Conservation (phyloP, 2,113 vertebrate species). For the Chunga burmeisteri region DNA sequence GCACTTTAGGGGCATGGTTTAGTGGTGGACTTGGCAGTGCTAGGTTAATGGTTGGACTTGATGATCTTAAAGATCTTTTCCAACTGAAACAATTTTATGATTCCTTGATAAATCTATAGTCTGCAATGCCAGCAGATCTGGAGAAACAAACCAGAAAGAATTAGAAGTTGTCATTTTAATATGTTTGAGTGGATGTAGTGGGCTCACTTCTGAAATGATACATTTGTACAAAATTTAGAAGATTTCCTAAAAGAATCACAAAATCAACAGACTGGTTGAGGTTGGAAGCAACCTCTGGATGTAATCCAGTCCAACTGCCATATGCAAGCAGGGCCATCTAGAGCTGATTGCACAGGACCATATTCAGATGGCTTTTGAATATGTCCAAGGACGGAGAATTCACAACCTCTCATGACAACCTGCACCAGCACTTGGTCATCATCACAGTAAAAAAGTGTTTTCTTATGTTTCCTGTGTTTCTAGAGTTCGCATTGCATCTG, state of each 20-base stretch:
- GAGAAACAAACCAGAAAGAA: not conserved
- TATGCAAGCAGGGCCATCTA: not conserved
- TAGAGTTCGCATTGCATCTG: not conserved
- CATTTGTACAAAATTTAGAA: not conserved
- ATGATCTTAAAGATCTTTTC: too few species aligned
- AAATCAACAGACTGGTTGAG: not conserved
- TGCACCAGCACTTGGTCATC: not conserved
- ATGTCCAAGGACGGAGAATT: not conserved
- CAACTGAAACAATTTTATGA: too few species aligned
- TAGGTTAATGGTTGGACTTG: too few species aligned
- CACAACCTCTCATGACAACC: not conserved
- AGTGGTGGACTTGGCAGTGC: too few species aligned
- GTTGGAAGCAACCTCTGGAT: not conserved
- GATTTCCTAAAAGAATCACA: not conserved
- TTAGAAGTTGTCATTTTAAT: not conserved
- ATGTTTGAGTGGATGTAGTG: not conserved
- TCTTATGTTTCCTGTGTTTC: not conserved
- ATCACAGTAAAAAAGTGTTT: not conserved
- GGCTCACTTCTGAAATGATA: not conserved
- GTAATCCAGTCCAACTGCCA: not conserved
- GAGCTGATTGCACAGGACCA: rapidly evolving
- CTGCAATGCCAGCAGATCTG: not conserved
- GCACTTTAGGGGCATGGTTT: too few species aligned
- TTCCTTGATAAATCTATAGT: not conserved
- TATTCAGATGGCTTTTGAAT: not conserved